Evolutionary conservation across 1,140 invertebrate genomes (phyloP).

Genomic region (Babylonia areolata): DNA sequence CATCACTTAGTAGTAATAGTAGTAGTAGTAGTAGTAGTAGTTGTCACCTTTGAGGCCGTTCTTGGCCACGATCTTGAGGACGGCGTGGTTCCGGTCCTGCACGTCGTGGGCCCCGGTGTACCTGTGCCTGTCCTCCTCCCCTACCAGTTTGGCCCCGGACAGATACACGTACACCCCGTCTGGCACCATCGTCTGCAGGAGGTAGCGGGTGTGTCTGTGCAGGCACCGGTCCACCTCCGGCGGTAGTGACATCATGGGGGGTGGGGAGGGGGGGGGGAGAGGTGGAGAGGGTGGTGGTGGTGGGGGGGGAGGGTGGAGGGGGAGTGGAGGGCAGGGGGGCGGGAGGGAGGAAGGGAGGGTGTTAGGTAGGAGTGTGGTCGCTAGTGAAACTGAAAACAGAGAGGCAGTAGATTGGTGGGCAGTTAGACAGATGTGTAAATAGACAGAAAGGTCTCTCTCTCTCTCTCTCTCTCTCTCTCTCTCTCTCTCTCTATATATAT

Average conservation of each 20-base stretch:
- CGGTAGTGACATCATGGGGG: neutral
- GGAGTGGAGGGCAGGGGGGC: too few relatives aligned
- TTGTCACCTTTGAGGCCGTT: neutral
- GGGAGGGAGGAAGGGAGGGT: too few relatives aligned
- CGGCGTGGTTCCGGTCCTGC: constrained; percentile 13
- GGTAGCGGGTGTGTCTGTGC: constrained; percentile 1
- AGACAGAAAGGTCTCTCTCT: too few relatives aligned
- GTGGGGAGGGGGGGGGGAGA: neutral
- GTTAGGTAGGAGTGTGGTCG: too few relatives aligned
- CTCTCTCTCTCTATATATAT: too few relatives aligned
- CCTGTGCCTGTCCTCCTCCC: neutral
- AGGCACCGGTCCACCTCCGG: constrained; percentile 1
- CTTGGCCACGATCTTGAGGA: constrained; percentile 5
- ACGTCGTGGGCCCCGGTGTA: neutral
- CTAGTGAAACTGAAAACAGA: neutral
- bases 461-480: too few relatives aligned
- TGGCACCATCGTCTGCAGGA: neutral
- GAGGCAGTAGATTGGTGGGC: neutral
- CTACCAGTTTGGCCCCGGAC: constrained; percentile 1
- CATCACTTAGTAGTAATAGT: too few relatives aligned
- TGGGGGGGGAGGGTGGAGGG: too few relatives aligned
- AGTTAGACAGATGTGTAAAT: too few relatives aligned
- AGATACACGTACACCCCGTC: constrained; percentile 21
- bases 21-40: too few relatives aligned
- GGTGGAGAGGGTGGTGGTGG: neutral